Base-by-base conservation (phyloP, 2,113 vertebrate genomes). In the Epinephelus lanceolatus region DNA sequence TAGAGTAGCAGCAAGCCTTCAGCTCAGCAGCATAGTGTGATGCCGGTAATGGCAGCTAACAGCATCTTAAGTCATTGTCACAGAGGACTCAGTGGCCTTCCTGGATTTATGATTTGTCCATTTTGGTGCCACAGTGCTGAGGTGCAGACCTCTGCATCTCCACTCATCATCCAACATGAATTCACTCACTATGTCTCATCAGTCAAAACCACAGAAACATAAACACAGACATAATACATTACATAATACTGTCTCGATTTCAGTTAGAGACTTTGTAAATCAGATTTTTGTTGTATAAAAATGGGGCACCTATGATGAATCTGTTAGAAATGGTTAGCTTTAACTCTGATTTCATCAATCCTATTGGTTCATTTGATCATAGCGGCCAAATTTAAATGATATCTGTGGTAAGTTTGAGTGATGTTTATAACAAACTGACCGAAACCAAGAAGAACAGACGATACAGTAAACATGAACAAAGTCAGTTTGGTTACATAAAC, bases 41-140 rank as follows among this genome's bases (percentile, higher is more conserved):
- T 3, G 12, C 25, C 52, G 23, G 66, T 30, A 83, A 71, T 79
- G 27, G 72, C 59, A 13, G 49, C 30, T n/a, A 70, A 27, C 60
- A 61, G 62, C 67, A 5, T 52, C 18, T 68, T 61, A 65, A 62
- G 15, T 70, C 42, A 27, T 66, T 23, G 17, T 40, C 25, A 14
- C 25, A 17, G 42, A 11, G 11, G 42, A 42, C 49, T 17, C 13
- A 5, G 45, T 71, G 61, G 57, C n/a, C 19, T 25, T 7, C 47
- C 37, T 37, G 12, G 49, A 85, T 91, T 87, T 62, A 86, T 72
- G 67, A 74, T 9, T 52, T 11, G 52, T 76, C 69, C 55, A 9
- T 60, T 82, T 30, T 71, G 76, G 69, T 78, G 81, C 78, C 81
- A 33, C 18, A 17, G 51, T 18, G 79, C 27, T 47, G 3, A 65